These are phyloP conservation scores for Agraylea sexmaculata DNA, from an alignment of 1,140 invertebrate genomes.

Conservation along the genomic window DNA sequence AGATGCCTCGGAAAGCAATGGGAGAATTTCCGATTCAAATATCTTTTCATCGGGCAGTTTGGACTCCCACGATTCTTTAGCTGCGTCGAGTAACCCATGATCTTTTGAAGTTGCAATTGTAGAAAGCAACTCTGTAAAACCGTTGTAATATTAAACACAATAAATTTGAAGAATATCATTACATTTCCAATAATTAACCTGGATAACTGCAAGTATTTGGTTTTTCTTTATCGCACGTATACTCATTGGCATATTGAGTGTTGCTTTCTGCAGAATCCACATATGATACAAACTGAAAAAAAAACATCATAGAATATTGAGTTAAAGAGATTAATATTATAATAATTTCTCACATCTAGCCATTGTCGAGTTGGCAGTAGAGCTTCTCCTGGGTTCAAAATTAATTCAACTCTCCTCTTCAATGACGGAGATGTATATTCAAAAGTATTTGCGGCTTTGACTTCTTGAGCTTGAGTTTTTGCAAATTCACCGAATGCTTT, in stretches of 20 bases:
- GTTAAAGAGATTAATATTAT: conserved; percentile 6
- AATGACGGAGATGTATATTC: conserved; percentile 25
- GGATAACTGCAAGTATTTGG: conserved; percentile 16
- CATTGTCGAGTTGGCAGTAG: conserved; percentile 39
- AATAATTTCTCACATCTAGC: conserved; percentile 16
- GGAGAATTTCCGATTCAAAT: conserved; percentile 39
- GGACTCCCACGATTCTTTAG: conserved; percentile 34
- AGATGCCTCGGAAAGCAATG: conserved; percentile 41
- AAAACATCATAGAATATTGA: conserved; percentile 12
- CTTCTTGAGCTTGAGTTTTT: conserved; percentile 12
- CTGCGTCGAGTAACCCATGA: conserved; percentile 25
- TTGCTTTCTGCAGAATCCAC: conserved; percentile 30
- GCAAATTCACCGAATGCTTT: conserved; percentile 17
- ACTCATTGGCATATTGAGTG: conserved; percentile 29
- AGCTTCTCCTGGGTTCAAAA: conserved; percentile 43
- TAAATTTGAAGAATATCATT: conserved; percentile 12
- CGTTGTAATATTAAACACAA: conserved; percentile 18
- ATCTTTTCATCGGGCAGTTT: conserved; percentile 31
- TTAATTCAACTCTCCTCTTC: conserved; percentile 32
- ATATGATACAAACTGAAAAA: conserved; percentile 39
- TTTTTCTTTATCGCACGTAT: conserved; percentile 25
- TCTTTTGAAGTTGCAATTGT: conserved; percentile 32
- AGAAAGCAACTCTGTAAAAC: conserved; percentile 30
- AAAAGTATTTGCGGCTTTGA: not conserved
- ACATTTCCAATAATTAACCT: conserved; percentile 17